phyloP scores from a whole-genome alignment of 2,888 invertebrate genomes.

The Thalpophila matura region DNA sequence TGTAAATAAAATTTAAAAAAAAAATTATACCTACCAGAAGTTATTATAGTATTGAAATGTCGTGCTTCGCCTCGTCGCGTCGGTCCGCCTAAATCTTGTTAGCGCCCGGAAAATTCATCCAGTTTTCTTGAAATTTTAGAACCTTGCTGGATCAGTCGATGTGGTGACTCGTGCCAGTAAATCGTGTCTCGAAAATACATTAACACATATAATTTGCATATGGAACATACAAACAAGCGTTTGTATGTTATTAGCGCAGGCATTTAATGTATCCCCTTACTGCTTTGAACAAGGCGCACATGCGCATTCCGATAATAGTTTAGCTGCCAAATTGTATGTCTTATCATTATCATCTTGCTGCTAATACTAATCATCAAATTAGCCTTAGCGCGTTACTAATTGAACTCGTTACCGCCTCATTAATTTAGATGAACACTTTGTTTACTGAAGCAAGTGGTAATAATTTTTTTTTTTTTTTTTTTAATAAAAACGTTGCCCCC shows the following conservation, averaged over 20 bases:
- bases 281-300: conserved; percentile 2
- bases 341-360: conserved; percentile 22
- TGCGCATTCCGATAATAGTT: conserved; percentile 21
- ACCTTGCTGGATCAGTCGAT: conserved; percentile 17
- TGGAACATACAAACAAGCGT: conserved; percentile 18
- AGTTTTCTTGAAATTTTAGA: conserved; percentile 24
- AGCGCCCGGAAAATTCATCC: background rate
- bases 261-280: conserved; percentile 9
- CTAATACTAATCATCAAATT: conserved; percentile 39
- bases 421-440: conserved; percentile 47
- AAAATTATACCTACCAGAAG: too few species aligned
- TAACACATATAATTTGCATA: conserved; percentile 31
- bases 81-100: conserved; percentile 20
- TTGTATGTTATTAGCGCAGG: too few species aligned
- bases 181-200: conserved; percentile 44
- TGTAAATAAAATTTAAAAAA: background rate
- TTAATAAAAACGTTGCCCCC: too few species aligned
- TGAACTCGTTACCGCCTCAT: conserved; percentile 34
- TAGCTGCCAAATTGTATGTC: conserved; percentile 38
- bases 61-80: background rate
- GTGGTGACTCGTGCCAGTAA: conserved; percentile 33
- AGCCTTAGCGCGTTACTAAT: conserved; percentile 33
- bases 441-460: conserved; percentile 18
- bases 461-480: background rate
- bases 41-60: too few species aligned